Evolutionary conservation across 1,140 invertebrate genomes (phyloP).

Genomic region (Penaeus vannamei): DNA sequence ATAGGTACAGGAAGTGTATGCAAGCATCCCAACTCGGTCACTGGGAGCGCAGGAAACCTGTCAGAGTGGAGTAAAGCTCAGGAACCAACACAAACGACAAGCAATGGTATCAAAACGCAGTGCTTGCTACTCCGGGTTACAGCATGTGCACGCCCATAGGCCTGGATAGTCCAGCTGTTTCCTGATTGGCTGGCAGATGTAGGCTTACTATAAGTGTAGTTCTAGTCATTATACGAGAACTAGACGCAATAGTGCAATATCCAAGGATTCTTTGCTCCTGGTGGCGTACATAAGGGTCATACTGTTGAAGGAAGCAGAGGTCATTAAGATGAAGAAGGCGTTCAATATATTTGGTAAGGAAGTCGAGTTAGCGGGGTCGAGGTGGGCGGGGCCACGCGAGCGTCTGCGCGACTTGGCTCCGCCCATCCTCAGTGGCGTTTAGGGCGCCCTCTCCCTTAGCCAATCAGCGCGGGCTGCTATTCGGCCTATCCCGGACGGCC

Average conservation of each 20-base stretch:
- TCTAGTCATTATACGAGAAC: slow-evolving; percentile 28
- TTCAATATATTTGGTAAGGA: slow-evolving; percentile 66
- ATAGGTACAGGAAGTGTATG: not conserved
- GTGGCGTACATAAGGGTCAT: slow-evolving; percentile 64
- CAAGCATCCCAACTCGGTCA: slow-evolving; percentile 29
- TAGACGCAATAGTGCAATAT: slow-evolving; percentile 17
- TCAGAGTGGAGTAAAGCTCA: slow-evolving; percentile 7
- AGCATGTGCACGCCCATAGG: slow-evolving; percentile 62
- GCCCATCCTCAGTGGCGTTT: slow-evolving; percentile 44
- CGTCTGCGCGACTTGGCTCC: slow-evolving; percentile 57
- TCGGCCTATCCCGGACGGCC: slow-evolving; percentile 59
- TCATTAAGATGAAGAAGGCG: slow-evolving; percentile 67
- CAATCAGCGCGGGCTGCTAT: slow-evolving; percentile 57
- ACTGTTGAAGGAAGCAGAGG: slow-evolving; percentile 60
- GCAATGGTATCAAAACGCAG: slow-evolving; percentile 36
- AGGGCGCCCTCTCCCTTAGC: slow-evolving; percentile 53
- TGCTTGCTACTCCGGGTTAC: slow-evolving; percentile 55
- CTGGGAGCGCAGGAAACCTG: slow-evolving; percentile 13
- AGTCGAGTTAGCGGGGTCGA: slow-evolving; percentile 59
- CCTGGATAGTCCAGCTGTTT: slow-evolving; percentile 56
- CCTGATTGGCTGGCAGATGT: slow-evolving; percentile 59
- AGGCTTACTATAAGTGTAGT: slow-evolving; percentile 56
- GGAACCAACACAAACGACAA: slow-evolving; percentile 43
- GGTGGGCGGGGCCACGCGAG: slow-evolving; percentile 50
- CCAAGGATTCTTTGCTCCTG: slow-evolving; percentile 38